Conservation (phyloP, 2,113 vertebrate species). For the Xiphophorus hellerii region DNA sequence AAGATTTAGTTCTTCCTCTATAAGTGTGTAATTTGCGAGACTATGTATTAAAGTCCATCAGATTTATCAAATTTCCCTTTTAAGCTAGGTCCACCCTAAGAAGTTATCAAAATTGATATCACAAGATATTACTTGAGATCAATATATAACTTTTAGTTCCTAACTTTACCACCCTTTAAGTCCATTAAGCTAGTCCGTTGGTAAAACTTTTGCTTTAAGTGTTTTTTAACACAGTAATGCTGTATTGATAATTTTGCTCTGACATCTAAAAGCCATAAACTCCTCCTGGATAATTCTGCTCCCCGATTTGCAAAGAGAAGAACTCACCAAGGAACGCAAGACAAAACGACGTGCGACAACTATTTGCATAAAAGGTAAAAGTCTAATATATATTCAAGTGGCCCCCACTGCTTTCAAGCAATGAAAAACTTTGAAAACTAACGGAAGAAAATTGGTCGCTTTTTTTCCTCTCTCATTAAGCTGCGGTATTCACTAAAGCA, state of each 20-base stretch:
- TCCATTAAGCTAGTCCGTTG: background rate
- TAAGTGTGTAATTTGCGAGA: background rate
- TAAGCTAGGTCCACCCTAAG: background rate
- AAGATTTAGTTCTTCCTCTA: background rate
- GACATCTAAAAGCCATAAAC: background rate
- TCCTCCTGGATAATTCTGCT: background rate
- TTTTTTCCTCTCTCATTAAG: background rate
- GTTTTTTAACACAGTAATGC: background rate
- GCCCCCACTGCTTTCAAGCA: background rate
- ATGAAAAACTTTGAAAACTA: background rate
- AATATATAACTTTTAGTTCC: too few species aligned
- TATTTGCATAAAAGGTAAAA: background rate
- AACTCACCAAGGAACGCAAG: background rate
- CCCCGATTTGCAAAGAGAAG: background rate
- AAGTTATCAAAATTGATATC: background rate
- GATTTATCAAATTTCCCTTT: background rate
- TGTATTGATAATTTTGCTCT: background rate
- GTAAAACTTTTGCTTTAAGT: background rate
- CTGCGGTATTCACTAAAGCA: slow-evolving; percentile 21
- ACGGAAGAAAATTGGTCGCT: background rate
- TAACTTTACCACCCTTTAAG: background rate
- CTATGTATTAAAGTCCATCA: background rate
- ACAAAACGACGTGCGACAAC: background rate
- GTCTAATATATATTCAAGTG: background rate
- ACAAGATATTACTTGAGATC: too few species aligned